These are phyloP conservation scores for Takifugu rubripes DNA, from an alignment of 2,797 vertebrate species.

Conservation along the genomic window DNA sequence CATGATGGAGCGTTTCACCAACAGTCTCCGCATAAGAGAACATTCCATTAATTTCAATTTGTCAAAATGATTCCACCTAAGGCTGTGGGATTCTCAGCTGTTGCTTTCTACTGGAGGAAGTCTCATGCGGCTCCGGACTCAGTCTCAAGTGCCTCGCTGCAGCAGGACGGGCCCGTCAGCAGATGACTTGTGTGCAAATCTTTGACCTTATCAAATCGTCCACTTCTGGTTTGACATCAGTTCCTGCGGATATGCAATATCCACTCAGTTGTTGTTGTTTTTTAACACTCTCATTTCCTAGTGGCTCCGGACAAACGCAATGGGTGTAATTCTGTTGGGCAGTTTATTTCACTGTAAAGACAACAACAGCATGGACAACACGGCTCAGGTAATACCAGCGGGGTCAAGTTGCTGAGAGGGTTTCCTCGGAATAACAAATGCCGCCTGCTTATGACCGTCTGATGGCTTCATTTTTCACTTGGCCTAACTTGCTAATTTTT, in stretches of 20 bases:
- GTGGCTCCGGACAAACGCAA: constrained; percentile 33
- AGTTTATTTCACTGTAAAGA: constrained; percentile 40
- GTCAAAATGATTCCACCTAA: constrained; percentile 11
- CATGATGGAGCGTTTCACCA: not conserved
- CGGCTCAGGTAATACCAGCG: constrained; percentile 20
- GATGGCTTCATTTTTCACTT: constrained; percentile 74
- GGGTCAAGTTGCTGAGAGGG: constrained; percentile 39
- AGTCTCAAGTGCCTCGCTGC: constrained; percentile 54
- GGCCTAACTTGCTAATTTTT: constrained; percentile 75
- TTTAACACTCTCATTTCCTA: constrained; percentile 42
- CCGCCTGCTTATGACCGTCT: constrained; percentile 58
- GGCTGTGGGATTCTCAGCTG: constrained; percentile 1
- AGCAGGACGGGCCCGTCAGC: constrained; percentile 41
- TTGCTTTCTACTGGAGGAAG: constrained; percentile 44
- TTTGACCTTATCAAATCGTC: constrained; percentile 43
- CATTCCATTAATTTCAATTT: constrained; percentile 6
- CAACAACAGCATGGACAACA: constrained; percentile 15
- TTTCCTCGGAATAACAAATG: constrained; percentile 64
- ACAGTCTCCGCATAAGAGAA: not conserved
- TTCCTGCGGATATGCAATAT: constrained; percentile 45
- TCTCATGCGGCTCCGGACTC: constrained; percentile 37
- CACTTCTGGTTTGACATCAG: constrained; percentile 21
- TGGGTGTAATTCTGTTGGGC: constrained; percentile 28
- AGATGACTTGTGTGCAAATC: constrained; percentile 50
- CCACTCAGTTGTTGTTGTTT: constrained; percentile 33